A percentile compares a stretch with the other conserved stretches of the same genome.
Conservation (phyloP, 2,888 invertebrate species). For the Hydropsyche betteni region DNA sequence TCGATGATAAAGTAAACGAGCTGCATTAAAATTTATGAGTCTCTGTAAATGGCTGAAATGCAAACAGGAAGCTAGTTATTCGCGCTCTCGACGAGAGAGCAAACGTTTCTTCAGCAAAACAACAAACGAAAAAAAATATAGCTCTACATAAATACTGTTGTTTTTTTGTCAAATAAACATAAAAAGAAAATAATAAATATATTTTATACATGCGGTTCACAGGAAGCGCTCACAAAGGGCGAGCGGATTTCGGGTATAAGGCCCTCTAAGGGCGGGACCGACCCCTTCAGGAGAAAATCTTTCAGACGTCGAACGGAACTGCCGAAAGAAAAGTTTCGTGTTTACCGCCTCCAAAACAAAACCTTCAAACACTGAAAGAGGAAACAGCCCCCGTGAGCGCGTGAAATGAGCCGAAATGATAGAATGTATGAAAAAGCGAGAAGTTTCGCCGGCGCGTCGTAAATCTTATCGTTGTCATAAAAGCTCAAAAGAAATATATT, state of each 20-base stretch:
- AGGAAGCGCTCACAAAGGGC: constrained; percentile 33
- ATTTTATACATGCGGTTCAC: not conserved
- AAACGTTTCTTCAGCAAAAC: constrained; percentile 5
- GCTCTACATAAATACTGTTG: not conserved
- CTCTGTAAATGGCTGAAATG: constrained; percentile 29
- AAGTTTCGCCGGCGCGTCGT: constrained; percentile 27
- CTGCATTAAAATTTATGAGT: constrained; percentile 49
- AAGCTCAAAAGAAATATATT: constrained; percentile 15
- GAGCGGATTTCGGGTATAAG: constrained; percentile 7
- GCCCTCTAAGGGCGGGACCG: not conserved
- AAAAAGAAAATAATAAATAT: constrained; percentile 5
- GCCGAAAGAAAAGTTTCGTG: constrained; percentile 46
- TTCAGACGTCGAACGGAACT: constrained; percentile 43
- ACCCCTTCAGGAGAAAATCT: constrained; percentile 29
- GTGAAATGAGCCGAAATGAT: constrained; percentile 51
- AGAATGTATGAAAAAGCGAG: constrained; percentile 31
- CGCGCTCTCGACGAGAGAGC: constrained; percentile 18
- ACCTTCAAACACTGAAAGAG: constrained; percentile 9
- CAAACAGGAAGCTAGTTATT: constrained; percentile 46
- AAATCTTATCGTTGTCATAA: constrained; percentile 38
- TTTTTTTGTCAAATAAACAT: not conserved
- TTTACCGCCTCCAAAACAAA: constrained; percentile 49
- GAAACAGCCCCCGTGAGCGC: constrained; percentile 1
- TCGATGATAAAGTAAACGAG: constrained; percentile 34
- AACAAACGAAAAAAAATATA: not conserved